Percentiles rank a stretch among this genome's conserved stretches.
Evolutionary conservation across 2,888 invertebrate genomes (phyloP).

Genomic region (Drosophila anomalata): DNA sequence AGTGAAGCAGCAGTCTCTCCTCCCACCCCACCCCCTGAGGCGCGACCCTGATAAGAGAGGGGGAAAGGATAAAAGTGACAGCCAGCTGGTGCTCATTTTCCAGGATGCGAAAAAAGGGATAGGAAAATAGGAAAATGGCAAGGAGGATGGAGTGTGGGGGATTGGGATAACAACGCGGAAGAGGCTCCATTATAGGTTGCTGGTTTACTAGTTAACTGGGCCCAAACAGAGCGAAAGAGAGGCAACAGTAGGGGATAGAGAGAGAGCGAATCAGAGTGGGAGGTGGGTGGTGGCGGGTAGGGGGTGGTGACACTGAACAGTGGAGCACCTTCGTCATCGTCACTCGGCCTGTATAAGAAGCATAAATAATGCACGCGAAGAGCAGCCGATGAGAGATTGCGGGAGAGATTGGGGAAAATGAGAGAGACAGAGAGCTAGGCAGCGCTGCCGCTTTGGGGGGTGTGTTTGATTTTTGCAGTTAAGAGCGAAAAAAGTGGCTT

Average conservation of each 20-base stretch:
- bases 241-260: conserved; percentile 3
- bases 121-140: conserved; percentile 18
- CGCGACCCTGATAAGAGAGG: conserved; percentile 8
- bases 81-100: conserved; percentile 43
- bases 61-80: conserved; percentile 12
- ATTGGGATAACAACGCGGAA: conserved; percentile 53
- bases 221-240: conserved; percentile 33
- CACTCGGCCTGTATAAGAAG: conserved; percentile 51
- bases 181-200: conserved; percentile 69
- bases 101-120: conserved; percentile 12
- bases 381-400: conserved; percentile 9
- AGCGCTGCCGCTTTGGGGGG: conserved; percentile 44
- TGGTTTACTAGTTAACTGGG: conserved; percentile 74
- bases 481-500: conserved; percentile 69
- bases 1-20: too few relatives aligned
- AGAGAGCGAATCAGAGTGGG: conserved; percentile 15
- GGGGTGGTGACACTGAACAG: conserved; percentile 68
- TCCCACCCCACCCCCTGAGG: not conserved
- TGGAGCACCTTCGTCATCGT: conserved; percentile 50
- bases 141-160: not conserved
- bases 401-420: conserved; percentile 12
- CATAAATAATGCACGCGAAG: conserved; percentile 55
- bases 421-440: conserved; percentile 17
- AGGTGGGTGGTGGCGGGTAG: conserved; percentile 7
- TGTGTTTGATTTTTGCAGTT: conserved; percentile 67